Base-by-base conservation (phyloP, 2,888 invertebrate genomes). In the Silvanus unidentatus region DNA sequence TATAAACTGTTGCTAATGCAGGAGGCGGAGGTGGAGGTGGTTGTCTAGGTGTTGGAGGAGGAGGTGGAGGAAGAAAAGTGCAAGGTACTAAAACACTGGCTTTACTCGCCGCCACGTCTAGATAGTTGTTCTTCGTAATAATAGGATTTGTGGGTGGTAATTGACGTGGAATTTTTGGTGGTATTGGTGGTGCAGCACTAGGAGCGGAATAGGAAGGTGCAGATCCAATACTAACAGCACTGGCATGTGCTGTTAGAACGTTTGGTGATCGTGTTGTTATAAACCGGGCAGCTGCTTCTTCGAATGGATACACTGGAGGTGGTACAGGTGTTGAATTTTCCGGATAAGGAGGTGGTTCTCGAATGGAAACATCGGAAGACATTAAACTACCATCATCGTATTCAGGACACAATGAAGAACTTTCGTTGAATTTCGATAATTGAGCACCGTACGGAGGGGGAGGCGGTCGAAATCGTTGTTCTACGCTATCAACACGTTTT, bases 191-290 rank as follows among this genome's bases (percentile, higher is more conserved):
- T n/a, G 65, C 64, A 11, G 62, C 53, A 54, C 60, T 67, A 8
- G 77, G 75, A 28, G 74, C 73, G 1, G 78, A 77, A 62, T 75
- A 79, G 57, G 76, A 76, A 13, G 78, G 78, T 43, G 81, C 79
- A 39, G 82, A 78, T 43, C 78, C 78, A 4, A 78, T 74, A 52
- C 77, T 78, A 3, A 86, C 81, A 49, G 82, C 76, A 43, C 82
- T 84, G 1, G 86, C 81, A 65, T 87, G 86, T 8, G 88, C 87
- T 60, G 84, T 86, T 14, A 87, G 73, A 49, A 88, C 82, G 63
- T 81, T 86, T 69, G 86, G 84, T 0, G 88, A 84, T 49, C 85
- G 78, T 0, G 86, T 83, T 16, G 86, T 86, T 28, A 88, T 86
- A 53, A 88, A 84, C 50, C 88, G 75, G 0, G 87, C 88, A 39